Evolutionary conservation across 1,140 invertebrate genomes (phyloP).

Genomic region (Scaptomyza graminum): DNA sequence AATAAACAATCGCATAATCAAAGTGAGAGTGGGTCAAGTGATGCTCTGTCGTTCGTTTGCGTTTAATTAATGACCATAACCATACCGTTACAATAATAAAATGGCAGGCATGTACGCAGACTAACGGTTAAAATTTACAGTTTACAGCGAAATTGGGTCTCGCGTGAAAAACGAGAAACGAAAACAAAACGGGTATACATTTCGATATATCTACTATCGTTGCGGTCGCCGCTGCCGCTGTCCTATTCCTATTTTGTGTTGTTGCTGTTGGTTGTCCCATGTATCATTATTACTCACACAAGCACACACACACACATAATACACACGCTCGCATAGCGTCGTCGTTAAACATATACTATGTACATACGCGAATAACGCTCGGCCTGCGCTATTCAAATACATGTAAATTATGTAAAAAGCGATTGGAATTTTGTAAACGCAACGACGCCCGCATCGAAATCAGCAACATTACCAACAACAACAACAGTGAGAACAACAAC

Average conservation of each 20-base stretch:
- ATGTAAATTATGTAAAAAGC: conserved; percentile 75
- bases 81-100: not conserved
- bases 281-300: conserved; percentile 29
- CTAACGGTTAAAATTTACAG: conserved; percentile 25
- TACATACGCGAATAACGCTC: conserved; percentile 23
- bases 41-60: conserved; percentile 31
- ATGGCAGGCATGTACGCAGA: conserved; percentile 32
- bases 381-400: conserved; percentile 55
- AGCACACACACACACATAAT: conserved; percentile 21
- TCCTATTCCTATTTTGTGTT: conserved; percentile 25
- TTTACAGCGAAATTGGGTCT: conserved; percentile 58
- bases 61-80: conserved; percentile 25
- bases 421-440: conserved; percentile 62
- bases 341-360: conserved; percentile 10
- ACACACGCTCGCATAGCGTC: conserved; percentile 26
- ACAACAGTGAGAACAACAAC: conserved; percentile 14
- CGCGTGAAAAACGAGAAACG: conserved; percentile 26
- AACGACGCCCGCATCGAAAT: conserved; percentile 51
- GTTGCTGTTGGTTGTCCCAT: conserved; percentile 29
- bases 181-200: conserved; percentile 46
- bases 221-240: conserved; percentile 7
- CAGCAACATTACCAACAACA: conserved; percentile 41
- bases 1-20: conserved; percentile 9
- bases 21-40: conserved; percentile 33
- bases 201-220: conserved; percentile 33